Evolutionary conservation across 2,113 vertebrate species (phyloP).

Genomic region (Hyaena hyaena): DNA sequence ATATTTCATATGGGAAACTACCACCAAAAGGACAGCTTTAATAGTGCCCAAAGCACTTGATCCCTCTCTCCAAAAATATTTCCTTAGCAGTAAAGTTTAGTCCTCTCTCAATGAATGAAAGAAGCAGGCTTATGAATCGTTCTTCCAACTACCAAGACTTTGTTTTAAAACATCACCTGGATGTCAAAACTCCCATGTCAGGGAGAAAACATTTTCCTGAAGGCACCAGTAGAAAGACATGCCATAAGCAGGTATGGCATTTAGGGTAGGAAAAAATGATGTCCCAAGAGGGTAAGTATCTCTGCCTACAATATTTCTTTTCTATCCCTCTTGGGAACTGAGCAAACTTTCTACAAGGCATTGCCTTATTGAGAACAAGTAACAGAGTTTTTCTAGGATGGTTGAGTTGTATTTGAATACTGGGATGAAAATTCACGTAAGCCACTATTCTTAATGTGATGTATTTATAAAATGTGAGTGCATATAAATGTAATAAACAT

Average conservation of each 20-base stretch:
- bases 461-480: neutral
- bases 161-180: neutral
- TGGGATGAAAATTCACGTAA: neutral
- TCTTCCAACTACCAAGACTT: neutral
- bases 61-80: neutral
- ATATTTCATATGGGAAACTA: neutral
- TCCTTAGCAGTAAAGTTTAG: neutral
- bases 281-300: neutral
- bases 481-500: neutral
- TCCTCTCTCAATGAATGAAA: neutral
- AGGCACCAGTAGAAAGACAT: slow-evolving; percentile 6
- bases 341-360: neutral
- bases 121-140: neutral
- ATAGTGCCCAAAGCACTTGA: neutral
- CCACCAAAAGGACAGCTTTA: neutral
- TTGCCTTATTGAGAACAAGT: neutral
- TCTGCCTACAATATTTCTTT: neutral
- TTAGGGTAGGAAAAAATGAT: neutral
- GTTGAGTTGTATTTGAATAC: neutral
- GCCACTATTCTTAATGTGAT: neutral
- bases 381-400: neutral
- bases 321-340: neutral
- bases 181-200: slow-evolving; percentile 42
- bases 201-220: slow-evolving; percentile 48
- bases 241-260: neutral